These are phyloP conservation scores for Sebastes minor DNA, from an alignment of 2,797 vertebrate genomes.

Conservation along the genomic window DNA sequence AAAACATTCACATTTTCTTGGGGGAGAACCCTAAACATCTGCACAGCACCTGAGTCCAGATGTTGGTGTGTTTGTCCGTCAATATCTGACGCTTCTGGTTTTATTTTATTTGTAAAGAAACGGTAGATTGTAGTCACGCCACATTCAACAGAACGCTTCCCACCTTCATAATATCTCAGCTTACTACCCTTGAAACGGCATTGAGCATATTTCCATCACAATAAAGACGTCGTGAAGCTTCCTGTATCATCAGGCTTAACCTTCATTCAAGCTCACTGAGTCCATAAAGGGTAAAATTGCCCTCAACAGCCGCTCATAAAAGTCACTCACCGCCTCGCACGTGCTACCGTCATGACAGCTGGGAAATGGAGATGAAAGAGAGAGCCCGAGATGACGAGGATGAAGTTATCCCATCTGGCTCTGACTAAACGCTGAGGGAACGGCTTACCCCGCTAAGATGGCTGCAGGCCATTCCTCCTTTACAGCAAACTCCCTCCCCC, in stretches of 20 bases:
- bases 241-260: not conserved
- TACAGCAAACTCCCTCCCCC: not conserved
- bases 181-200: not conserved
- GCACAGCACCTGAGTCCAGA: not conserved
- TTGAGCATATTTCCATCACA: not conserved
- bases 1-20: no score
- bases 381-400: not conserved
- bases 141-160: not conserved
- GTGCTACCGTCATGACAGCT: constrained; percentile 8
- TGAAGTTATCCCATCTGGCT: constrained; percentile 11
- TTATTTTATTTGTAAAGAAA: not conserved
- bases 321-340: not conserved
- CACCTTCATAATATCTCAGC: not conserved
- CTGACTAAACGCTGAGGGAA: not conserved
- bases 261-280: constrained; percentile 7
- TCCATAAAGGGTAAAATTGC: not conserved
- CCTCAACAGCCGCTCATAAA: not conserved
- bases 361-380: constrained; percentile 33
- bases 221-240: not conserved
- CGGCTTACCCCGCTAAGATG: not conserved
- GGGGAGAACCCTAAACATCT: no score
- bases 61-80: not conserved
- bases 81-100: not conserved
- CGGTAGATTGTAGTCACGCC: no score
- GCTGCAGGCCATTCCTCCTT: constrained; percentile 11